Conservation (phyloP, 1,140 invertebrate species). For the Sycobia sp. region DNA sequence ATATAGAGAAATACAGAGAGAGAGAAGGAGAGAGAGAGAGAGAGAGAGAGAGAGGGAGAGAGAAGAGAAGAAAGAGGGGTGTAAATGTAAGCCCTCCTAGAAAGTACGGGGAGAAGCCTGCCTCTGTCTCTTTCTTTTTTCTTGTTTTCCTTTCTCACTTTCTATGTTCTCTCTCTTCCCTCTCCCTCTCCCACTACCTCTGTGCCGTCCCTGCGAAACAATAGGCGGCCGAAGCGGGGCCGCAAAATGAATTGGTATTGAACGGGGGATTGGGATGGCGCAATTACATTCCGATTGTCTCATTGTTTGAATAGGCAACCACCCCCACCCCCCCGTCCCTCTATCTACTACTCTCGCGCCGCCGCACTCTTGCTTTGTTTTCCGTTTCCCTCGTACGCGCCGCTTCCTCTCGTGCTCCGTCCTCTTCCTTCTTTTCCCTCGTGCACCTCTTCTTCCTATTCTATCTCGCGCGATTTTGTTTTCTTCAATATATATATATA, state of each 20-base stretch:
- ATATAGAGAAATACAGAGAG: no score
- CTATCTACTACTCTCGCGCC: background rate
- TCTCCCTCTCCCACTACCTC: background rate
- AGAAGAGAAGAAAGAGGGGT: no score
- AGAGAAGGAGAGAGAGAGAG: no score
- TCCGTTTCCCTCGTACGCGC: background rate
- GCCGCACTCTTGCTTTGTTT: constrained; percentile 15
- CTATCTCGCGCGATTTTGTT: background rate
- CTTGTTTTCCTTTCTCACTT: no score
- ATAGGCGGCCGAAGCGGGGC: constrained; percentile 40
- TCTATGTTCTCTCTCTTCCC: no score
- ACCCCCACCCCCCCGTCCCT: background rate
- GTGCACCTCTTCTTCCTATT: background rate
- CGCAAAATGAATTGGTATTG: constrained; percentile 55
- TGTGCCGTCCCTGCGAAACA: constrained; percentile 34
- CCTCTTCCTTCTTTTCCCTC: background rate
- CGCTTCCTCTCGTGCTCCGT: background rate
- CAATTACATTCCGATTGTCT: constrained; percentile 61
- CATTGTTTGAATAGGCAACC: constrained; percentile 51
- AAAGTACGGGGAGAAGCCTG: no score
- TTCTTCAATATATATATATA: no score
- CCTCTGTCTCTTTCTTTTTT: no score
- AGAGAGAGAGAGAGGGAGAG: no score
- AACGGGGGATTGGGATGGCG: constrained; percentile 48
- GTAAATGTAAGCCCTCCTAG: no score